These are phyloP conservation scores for Trachythela sp. DNA, from an alignment of 64 coral and sea anemone genomes.

Conservation along the genomic window DNA sequence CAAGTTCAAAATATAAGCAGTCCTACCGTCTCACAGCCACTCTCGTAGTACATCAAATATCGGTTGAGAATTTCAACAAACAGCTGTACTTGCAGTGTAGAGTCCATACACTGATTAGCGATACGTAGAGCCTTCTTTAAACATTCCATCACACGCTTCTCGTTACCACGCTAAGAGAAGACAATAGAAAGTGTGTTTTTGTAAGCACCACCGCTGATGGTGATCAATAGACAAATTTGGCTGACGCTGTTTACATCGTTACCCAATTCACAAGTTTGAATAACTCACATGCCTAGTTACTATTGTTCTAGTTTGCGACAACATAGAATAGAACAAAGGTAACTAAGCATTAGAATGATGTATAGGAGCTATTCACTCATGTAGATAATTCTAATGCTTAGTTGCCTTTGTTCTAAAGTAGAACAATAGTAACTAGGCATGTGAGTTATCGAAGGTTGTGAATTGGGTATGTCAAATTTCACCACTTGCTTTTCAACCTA, in stretches of 20 bases:
- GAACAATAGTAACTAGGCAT: too few relatives aligned
- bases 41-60: constrained; percentile 88
- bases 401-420: too few relatives aligned
- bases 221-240: too few relatives aligned
- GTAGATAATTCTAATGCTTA: too few relatives aligned
- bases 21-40: constrained; percentile 72
- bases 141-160: constrained; percentile 92
- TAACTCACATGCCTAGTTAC: too few relatives aligned
- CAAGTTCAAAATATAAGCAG: not conserved
- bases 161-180: constrained; percentile 60
- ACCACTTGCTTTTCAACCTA: not conserved
- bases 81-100: constrained; percentile 84
- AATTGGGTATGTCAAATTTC: not conserved
- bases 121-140: constrained; percentile 94
- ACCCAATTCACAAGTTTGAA: too few relatives aligned
- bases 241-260: too few relatives aligned
- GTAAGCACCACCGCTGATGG: too few relatives aligned
- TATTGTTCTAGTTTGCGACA: too few relatives aligned
- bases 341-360: too few relatives aligned
- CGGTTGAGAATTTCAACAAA: constrained; percentile 93
- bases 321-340: too few relatives aligned
- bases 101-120: constrained; percentile 95
- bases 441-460: not conserved
- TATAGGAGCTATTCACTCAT: too few relatives aligned
- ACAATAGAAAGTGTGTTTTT: not conserved